A percentile compares a stretch with the other conserved stretches of the same genome.
Conservation (phyloP, 2,797 vertebrate genomes). For the Pseudotriccus pelzelni region DNA sequence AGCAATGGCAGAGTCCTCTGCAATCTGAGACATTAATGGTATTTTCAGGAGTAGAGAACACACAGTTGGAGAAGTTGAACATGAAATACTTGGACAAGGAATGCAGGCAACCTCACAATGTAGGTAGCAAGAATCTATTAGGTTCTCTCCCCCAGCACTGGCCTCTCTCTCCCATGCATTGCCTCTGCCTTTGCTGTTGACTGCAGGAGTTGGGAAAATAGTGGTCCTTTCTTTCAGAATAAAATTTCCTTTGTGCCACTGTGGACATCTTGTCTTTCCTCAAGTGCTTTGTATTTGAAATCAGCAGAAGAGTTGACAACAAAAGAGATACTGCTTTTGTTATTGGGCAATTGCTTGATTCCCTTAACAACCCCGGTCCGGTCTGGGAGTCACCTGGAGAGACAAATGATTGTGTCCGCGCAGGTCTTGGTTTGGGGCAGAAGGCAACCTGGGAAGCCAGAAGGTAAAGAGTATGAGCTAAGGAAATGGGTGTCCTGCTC, state of each 20-base stretch:
- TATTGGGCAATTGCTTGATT: neutral
- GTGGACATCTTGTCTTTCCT: neutral
- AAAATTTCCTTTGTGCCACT: neutral
- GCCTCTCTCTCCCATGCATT: neutral
- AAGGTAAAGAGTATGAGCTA: neutral
- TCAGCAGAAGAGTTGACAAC: neutral
- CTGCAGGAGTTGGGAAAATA: neutral
- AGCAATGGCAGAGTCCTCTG: neutral
- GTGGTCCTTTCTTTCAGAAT: neutral
- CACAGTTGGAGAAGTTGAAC: neutral
- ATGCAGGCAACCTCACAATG: neutral
- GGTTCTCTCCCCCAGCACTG: neutral
- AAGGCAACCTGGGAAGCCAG: neutral
- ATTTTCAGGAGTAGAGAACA: neutral
- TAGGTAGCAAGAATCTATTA: neutral
- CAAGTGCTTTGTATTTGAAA: neutral
- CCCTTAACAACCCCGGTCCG: fast-evolving
- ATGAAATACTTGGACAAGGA: neutral
- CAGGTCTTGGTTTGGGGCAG: neutral
- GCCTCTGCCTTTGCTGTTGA: neutral
- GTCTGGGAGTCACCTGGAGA: neutral
- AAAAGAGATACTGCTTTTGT: neutral
- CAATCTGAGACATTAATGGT: neutral
- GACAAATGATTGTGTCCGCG: neutral
- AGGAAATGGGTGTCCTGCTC: neutral